These are phyloP conservation scores for Callithrix jacchus DNA, from an alignment of 2,113 vertebrate species.

Conservation along the genomic window DNA sequence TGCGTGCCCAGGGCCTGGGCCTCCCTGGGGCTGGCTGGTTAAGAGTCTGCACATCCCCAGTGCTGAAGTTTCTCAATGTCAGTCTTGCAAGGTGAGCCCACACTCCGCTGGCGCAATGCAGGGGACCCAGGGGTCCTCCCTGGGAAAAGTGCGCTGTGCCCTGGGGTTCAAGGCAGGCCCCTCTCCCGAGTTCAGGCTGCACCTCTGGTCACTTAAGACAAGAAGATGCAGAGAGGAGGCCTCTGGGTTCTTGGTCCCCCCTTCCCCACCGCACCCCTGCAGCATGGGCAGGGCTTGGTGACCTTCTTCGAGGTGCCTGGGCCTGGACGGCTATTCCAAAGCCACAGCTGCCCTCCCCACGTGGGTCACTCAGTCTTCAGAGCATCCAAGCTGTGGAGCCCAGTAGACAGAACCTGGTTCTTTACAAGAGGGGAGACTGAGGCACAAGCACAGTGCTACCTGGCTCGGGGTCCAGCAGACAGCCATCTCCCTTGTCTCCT, in stretches of 20 bases:
- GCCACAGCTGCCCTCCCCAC: not conserved
- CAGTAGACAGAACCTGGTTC: not conserved
- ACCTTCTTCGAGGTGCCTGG: not conserved
- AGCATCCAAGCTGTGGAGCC: fast-evolving
- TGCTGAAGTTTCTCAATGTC: fast-evolving
- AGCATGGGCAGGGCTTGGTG: not conserved
- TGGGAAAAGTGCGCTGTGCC: not conserved
- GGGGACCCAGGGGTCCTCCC: not conserved
- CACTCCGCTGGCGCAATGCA: no score
- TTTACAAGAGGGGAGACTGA: not conserved
- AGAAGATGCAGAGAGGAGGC: not conserved
- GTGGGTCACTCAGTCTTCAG: not conserved
- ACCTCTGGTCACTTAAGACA: not conserved
- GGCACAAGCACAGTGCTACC: not conserved
- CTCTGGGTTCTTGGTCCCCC: not conserved
- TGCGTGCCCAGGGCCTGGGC: not conserved
- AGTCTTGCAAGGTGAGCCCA: no score
- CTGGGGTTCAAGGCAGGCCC: not conserved
- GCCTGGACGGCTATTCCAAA: no score
- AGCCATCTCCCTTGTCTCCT: no score
- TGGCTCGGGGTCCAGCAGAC: fast-evolving
- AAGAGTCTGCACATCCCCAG: not conserved
- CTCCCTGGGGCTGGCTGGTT: not conserved
- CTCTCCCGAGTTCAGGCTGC: not conserved
- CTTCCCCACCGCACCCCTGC: not conserved